These are phyloP conservation scores for Barbus barbus DNA, from an alignment of 2,113 vertebrate genomes.

Conservation along the genomic window DNA sequence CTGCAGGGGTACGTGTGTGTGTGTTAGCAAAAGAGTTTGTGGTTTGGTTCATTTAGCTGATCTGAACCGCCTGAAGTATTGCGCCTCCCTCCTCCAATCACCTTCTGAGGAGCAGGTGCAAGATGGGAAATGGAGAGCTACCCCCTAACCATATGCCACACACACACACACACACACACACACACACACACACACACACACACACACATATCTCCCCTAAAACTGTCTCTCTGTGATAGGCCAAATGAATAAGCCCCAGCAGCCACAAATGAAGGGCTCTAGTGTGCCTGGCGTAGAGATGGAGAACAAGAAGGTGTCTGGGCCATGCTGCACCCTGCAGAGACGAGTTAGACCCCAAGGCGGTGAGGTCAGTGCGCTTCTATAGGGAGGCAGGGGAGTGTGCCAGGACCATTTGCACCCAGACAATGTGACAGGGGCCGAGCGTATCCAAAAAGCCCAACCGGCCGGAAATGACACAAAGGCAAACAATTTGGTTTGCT, in stretches of 20 bases:
- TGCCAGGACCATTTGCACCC: constrained; percentile 47
- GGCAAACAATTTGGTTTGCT: constrained; percentile 57
- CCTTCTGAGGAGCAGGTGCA: constrained; percentile 60
- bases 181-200: background rate
- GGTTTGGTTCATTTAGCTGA: constrained; percentile 27
- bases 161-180: constrained; percentile 12
- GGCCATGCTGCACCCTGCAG: constrained; percentile 4
- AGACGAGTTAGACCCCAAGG: constrained; percentile 37
- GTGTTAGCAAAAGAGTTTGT: background rate
- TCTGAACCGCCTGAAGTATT: constrained; percentile 52
- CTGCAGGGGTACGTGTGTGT: constrained; percentile 14
- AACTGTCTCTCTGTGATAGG: constrained; percentile 38
- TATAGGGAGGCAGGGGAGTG: constrained; percentile 42
- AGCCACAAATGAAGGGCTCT: constrained; percentile 48
- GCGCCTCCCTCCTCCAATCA: constrained; percentile 52
- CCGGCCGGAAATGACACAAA: constrained; percentile 58
- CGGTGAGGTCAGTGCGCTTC: constrained; percentile 38
- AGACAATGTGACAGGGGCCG: constrained; percentile 54
- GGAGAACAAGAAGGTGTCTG: constrained; percentile 36
- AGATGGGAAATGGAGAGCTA: constrained; percentile 37
- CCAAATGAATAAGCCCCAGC: constrained; percentile 51
- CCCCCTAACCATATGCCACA: constrained; percentile 39
- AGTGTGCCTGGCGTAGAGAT: constrained; percentile 34
- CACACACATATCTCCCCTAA: constrained; percentile 11
- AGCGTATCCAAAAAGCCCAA: constrained; percentile 52